Evolutionary conservation across 2,113 vertebrate genomes (phyloP).

Genomic region (Pygoscelis antarcticus): DNA sequence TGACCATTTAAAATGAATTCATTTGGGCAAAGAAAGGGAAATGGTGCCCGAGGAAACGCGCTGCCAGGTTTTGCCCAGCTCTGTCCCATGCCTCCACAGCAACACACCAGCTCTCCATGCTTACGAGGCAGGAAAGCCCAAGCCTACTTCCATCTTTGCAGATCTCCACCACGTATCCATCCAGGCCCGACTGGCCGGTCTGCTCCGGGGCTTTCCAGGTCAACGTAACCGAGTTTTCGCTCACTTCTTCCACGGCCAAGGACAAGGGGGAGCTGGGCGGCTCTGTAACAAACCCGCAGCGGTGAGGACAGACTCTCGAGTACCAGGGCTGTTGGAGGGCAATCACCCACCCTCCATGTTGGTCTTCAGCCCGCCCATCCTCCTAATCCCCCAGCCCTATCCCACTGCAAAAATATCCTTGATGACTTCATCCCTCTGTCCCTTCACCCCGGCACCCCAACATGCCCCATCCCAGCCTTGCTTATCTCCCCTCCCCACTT

Average conservation of each 20-base stretch:
- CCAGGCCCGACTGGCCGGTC: conserved; percentile 74
- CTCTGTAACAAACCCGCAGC: conserved; percentile 61
- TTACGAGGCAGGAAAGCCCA: not conserved
- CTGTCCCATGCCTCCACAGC: not conserved
- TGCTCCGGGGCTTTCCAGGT: conserved; percentile 85
- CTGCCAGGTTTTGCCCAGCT: not conserved
- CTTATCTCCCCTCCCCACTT: not conserved
- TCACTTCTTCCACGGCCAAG: conserved; percentile 85
- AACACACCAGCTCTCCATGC: not conserved
- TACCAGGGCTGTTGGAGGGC: not conserved
- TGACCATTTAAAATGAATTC: not conserved
- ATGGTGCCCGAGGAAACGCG: fast-evolving
- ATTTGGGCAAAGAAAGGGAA: not conserved
- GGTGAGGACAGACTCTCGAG: not conserved
- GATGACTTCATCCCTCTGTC: not conserved
- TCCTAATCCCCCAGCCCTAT: not conserved
- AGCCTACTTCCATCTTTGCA: conserved; percentile 88
- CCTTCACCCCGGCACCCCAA: not conserved
- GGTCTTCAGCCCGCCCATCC: not conserved
- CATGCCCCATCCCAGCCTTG: not conserved
- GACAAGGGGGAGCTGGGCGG: conserved; percentile 81
- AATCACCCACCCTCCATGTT: not conserved
- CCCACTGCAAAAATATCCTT: not conserved
- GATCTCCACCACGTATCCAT: conserved; percentile 87
- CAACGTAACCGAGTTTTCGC: conserved; percentile 79